Evolutionary conservation across 2,888 invertebrate genomes (phyloP), one percentile per base, ranked within the genome.

Genomic region (Drosophila anomalata): DNA sequence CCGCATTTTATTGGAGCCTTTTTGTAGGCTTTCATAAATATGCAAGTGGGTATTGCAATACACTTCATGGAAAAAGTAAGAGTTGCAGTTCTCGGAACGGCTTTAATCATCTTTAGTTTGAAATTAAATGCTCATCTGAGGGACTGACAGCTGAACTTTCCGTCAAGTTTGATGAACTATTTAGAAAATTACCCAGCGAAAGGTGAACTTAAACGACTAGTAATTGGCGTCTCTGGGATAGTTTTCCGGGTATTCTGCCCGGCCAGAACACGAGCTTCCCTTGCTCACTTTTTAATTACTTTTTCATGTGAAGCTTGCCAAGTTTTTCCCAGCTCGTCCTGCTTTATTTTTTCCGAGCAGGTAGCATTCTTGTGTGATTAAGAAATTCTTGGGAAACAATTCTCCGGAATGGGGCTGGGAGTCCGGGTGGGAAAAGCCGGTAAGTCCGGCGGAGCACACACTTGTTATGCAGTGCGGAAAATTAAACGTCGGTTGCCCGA

Each of bases 311-410:
- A 75, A 59, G 63, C 56, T 77, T 46, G 54, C 61, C 51, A 44
- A 17, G 42, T 36, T 42, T 48, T 33, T 50, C 14, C n/a, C 39
- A 39, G 17, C 54, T 74, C 50, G 42, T 41, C 57, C 36, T 62
- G 42, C 58, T 73, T 55, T 63, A 48, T 20, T 41, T 62, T 59
- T 12, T 36, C 31, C 31, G 5, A 22, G 70, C 66, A 75, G 31
- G 55, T 60, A 57, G 67, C 77, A 79, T 47, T 60, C 36, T 31
- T 48, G 82, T 73, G 70, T 82, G 83, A 82, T 87, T 84, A 74
- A 81, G 75, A 87, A 81, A 87, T 87, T 82, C 87, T 82, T 87
- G 79, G 76, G 63, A 69, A 87, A 85, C 86, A 75, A 82, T 87
- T 81, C 79, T 72, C 71, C 69, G 68, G 50, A 44, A 52, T 66